A percentile compares a stretch with the other conserved stretches of the same genome.
Conservation (phyloP, 2,888 invertebrate genomes). For the Spodoptera picta region DNA sequence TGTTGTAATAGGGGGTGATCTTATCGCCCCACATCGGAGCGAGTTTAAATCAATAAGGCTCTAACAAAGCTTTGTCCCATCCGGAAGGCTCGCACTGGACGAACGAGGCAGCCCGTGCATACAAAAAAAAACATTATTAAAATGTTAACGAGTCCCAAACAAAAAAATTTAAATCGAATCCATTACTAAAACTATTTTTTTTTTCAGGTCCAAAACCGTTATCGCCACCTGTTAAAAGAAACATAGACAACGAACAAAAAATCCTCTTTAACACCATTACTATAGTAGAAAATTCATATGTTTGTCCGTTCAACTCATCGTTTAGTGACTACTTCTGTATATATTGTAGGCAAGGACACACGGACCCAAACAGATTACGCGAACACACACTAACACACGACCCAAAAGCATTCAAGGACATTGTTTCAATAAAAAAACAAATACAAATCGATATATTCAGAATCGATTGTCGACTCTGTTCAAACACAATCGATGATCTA, state of each 20-base stretch:
- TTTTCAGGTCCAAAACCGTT: background rate
- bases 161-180: too few relatives aligned
- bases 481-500: slow-evolving; percentile 65
- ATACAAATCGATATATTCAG: slow-evolving; percentile 71
- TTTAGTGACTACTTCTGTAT: slow-evolving; percentile 78
- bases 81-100: too few relatives aligned
- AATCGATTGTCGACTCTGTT: slow-evolving; percentile 79
- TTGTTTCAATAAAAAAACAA: slow-evolving; percentile 67
- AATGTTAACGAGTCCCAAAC: too few relatives aligned
- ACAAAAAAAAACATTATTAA: too few relatives aligned
- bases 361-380: slow-evolving; percentile 72
- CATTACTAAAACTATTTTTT: slow-evolving; percentile 17
- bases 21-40: too few relatives aligned
- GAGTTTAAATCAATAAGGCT: too few relatives aligned
- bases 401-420: slow-evolving; percentile 67
- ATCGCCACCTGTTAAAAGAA: slow-evolving; percentile 39
- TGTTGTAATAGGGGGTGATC: too few relatives aligned
- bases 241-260: slow-evolving; percentile 68
- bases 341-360: slow-evolving; percentile 76
- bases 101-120: too few relatives aligned
- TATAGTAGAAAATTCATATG: slow-evolving; percentile 76
- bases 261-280: slow-evolving; percentile 67
- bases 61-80: too few relatives aligned
- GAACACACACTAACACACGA: slow-evolving; percentile 76
- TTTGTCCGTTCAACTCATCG: slow-evolving; percentile 77